Conservation (phyloP, 2,113 vertebrate species). For the Nyctereutes procyonoides region DNA sequence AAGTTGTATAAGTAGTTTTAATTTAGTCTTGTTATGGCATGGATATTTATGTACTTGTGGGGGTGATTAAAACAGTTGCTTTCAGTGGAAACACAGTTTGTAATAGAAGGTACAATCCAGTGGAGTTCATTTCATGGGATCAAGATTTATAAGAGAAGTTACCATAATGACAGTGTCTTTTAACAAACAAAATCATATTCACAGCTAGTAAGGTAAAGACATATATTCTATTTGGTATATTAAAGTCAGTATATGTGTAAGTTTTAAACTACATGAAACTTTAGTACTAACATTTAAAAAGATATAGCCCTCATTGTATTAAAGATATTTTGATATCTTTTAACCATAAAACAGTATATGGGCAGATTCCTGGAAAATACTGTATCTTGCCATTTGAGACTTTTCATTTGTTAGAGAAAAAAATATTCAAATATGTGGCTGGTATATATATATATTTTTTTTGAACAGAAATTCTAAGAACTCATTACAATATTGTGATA, state of each 20-base stretch:
- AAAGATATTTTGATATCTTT: slow-evolving; percentile 25
- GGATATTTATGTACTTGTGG: background rate
- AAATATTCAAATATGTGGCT: background rate
- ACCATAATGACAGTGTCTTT: background rate
- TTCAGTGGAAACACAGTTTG: slow-evolving; percentile 12
- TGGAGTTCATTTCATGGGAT: slow-evolving; percentile 44
- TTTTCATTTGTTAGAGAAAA: slow-evolving; percentile 57
- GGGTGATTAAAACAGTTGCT: background rate
- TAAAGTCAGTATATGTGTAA: background rate
- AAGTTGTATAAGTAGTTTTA: slow-evolving; percentile 24
- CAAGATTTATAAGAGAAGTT: slow-evolving; percentile 39
- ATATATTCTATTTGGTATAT: background rate
- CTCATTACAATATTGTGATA: background rate
- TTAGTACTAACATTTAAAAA: slow-evolving; percentile 52
- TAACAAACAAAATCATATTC: background rate
- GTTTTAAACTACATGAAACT: slow-evolving; percentile 56
- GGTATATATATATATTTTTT: background rate
- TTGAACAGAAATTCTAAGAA: slow-evolving; percentile 22
- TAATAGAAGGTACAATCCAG: background rate
- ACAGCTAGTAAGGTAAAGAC: slow-evolving; percentile 20
- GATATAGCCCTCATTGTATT: background rate
- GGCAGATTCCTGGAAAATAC: slow-evolving; percentile 9
- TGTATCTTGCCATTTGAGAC: background rate
- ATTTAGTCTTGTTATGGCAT: background rate
- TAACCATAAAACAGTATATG: background rate